Evolutionary conservation across 2,113 vertebrate genomes (phyloP).

Genomic region (Pantherophis guttatus): DNA sequence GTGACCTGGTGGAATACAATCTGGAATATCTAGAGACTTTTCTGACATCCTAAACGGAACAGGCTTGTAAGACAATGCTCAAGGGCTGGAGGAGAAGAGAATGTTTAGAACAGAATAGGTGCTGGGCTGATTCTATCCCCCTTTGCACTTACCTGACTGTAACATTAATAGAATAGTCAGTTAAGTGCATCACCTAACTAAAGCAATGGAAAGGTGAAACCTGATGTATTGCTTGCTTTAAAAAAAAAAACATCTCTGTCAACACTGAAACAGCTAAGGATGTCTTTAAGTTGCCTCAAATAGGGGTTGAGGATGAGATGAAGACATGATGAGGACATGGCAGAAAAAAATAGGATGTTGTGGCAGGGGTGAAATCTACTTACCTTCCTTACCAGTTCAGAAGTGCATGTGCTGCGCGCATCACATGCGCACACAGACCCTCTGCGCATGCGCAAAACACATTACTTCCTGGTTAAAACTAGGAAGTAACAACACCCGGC

Average conservation of each 20-base stretch:
- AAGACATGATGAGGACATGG: background rate
- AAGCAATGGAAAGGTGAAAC: background rate
- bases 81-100: background rate
- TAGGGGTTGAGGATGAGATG: background rate
- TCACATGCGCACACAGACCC: no score
- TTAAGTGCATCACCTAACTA: background rate
- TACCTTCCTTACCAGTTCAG: no score
- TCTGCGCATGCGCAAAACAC: no score
- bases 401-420: no score
- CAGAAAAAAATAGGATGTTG: background rate
- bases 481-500: no score
- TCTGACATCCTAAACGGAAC: background rate
- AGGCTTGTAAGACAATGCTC: background rate
- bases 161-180: background rate
- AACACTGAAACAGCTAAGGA: background rate
- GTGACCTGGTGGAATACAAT: background rate
- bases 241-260: background rate
- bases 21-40: background rate
- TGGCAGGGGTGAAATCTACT: background rate
- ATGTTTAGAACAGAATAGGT: background rate
- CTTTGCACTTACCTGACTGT: background rate
- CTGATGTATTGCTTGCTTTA: background rate
- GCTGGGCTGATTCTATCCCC: background rate
- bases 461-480: no score
- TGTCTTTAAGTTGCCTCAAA: background rate